Conservation (phyloP, 1,140 invertebrate genomes). For the Ceratina calcarata region DNA sequence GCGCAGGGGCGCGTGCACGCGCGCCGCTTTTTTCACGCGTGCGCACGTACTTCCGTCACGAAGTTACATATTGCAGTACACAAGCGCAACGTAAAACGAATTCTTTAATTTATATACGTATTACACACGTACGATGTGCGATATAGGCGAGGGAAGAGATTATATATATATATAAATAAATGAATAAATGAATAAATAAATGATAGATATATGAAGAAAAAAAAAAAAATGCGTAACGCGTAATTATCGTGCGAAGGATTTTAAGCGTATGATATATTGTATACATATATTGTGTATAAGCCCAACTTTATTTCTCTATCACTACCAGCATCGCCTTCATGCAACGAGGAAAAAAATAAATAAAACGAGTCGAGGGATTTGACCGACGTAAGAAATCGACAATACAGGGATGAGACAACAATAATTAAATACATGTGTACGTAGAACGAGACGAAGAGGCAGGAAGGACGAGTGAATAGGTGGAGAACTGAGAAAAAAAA, state of each 20-base stretch:
- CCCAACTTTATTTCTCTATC: constrained; percentile 76
- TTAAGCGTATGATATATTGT: constrained; percentile 55
- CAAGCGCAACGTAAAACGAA: constrained; percentile 40
- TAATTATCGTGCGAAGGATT: constrained; percentile 55
- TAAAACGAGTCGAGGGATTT: constrained; percentile 64
- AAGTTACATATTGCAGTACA: constrained; percentile 49
- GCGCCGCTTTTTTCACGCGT: neutral
- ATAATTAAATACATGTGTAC: constrained; percentile 77
- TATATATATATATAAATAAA: constrained; percentile 40
- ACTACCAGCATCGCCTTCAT: constrained; percentile 79
- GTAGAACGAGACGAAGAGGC: constrained; percentile 57
- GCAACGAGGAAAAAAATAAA: constrained; percentile 73
- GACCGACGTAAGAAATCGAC: constrained; percentile 75
- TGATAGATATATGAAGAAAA: constrained; percentile 46
- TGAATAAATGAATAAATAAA: constrained; percentile 41
- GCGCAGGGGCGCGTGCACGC: neutral
- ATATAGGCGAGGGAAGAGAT: constrained; percentile 11
- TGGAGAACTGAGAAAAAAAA: constrained; percentile 51
- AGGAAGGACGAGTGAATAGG: constrained; percentile 19
- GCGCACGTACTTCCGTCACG: constrained; percentile 27
- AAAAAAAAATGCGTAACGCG: constrained; percentile 45
- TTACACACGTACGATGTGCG: constrained; percentile 17
- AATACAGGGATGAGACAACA: constrained; percentile 81
- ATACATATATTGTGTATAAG: constrained; percentile 56
- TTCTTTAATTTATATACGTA: constrained; percentile 59